Percentiles rank a stretch among this genome's conserved stretches.
Conservation (phyloP, 1,140 invertebrate species). For the Leptinotarsa lineolata region DNA sequence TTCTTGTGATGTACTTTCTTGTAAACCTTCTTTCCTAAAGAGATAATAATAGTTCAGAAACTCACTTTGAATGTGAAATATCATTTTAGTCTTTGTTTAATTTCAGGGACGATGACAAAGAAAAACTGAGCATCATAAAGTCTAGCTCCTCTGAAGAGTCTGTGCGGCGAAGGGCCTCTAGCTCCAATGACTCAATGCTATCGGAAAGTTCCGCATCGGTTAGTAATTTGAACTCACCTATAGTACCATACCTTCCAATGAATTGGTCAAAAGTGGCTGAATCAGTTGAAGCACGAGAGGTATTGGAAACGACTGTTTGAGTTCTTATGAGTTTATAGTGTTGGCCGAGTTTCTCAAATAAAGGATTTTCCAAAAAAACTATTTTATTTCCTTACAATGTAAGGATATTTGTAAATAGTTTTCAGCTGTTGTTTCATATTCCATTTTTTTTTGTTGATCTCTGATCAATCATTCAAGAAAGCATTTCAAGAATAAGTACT, state of each 20-base stretch:
- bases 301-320: slow-evolving; percentile 58
- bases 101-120: slow-evolving; percentile 66
- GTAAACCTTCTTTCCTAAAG: too few relatives aligned
- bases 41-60: too few relatives aligned
- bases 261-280: slow-evolving; percentile 45
- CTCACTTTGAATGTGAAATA: too few relatives aligned
- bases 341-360: background rate
- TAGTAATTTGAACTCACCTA: slow-evolving; percentile 41
- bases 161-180: slow-evolving; percentile 64
- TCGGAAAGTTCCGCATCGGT: slow-evolving; percentile 52
- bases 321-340: slow-evolving; percentile 22
- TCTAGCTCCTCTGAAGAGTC: slow-evolving; percentile 67
- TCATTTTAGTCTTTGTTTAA: too few relatives aligned
- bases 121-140: slow-evolving; percentile 64
- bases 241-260: slow-evolving; percentile 45
- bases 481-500: too few relatives aligned
- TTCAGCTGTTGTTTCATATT: background rate
- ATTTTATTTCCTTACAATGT: background rate
- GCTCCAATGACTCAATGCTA: slow-evolving; percentile 64
- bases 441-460: background rate
- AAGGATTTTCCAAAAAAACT: slow-evolving; percentile 5
- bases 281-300: slow-evolving; percentile 47
- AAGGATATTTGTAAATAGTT: background rate
- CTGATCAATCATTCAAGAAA: too few relatives aligned
- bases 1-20: too few relatives aligned